Evolutionary conservation across 2,888 invertebrate species (phyloP), one percentile per base, ranked within the genome.

Genomic region (Phengaris arion): DNA sequence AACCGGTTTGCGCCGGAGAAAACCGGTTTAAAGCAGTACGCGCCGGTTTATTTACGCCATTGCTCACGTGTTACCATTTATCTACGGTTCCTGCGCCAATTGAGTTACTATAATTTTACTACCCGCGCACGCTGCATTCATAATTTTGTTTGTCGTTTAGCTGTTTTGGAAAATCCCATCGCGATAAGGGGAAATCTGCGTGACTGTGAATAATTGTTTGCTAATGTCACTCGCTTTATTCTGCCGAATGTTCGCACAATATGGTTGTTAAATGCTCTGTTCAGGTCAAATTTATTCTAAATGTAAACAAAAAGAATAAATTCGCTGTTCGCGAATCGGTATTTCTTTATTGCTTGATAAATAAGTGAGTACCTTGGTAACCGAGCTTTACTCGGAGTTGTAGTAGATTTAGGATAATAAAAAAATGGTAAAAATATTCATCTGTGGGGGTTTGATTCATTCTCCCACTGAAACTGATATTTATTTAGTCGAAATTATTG

Each of bases 1-100:
- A 74, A 68, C 78, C 79, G 77, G 81, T 78, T 77, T 77, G 76
- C 76, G 75, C 76, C 75, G 72, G 77, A 75, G 76, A 77, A 77
- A 79, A 80, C 78, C 74, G 77, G 79, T 79, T 79, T 78, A 77
- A 69, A 74, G 74, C 76, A 70, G 74, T 74, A 55, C 74, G 55
- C 74, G 76, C 78, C 78, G 74, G 76, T 78, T 79, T 79, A 76
- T 78, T 76, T 78, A 77, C 77, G 48, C 70, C 74, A 68, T 68
- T 73, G 76, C 59, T 75, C 57, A 59, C 72, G 35, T 74, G 15
- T 52, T 48, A 73, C 22, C 74, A 74, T 76, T 76, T 73, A 68
- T 76, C 52, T 76, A 45, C 74, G 68, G 75, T 77, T 76, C 74
- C 55, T 74, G 59, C 74, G 74, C 54, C 73, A 74, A 77, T 77